A percentile compares a stretch with the other conserved stretches of the same genome.
Conservation (phyloP, 2,797 vertebrate species). For the Crocidura indochinensis region DNA sequence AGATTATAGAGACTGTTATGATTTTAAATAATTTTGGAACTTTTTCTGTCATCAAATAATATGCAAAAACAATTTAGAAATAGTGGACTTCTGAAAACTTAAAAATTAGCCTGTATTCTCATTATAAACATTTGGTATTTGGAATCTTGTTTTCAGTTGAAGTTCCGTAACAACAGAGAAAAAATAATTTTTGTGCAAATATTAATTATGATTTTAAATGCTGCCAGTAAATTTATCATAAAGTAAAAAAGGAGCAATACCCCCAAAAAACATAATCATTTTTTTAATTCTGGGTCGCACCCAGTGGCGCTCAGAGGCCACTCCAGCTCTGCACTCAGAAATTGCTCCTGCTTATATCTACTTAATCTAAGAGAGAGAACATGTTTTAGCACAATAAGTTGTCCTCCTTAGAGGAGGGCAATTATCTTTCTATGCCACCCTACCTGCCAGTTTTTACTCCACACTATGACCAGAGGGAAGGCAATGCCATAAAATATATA, state of each 20-base stretch:
- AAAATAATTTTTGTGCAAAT: background rate
- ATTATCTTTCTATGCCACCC: background rate
- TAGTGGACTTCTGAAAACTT: background rate
- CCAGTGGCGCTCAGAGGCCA: no score
- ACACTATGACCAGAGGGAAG: background rate
- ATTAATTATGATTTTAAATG: background rate
- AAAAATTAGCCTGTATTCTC: background rate
- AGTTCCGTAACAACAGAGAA: background rate
- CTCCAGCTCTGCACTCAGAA: no score
- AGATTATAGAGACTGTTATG: background rate
- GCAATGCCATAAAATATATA: background rate
- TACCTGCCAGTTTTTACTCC: background rate
- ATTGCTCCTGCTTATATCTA: no score
- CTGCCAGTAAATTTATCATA: background rate
- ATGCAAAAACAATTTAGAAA: background rate
- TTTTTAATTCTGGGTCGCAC: no score
- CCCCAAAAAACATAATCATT: no score
- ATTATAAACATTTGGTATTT: background rate
- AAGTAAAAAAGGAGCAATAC: background rate
- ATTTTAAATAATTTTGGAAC: background rate
- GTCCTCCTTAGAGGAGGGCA: background rate
- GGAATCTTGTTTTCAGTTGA: background rate
- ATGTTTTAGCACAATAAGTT: no score
- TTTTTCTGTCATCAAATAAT: background rate
- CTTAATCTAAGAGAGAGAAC: no score